Evolutionary conservation across 64 coral and sea anemone genomes (phyloP).

Genomic region (Actinia tenebrosa): DNA sequence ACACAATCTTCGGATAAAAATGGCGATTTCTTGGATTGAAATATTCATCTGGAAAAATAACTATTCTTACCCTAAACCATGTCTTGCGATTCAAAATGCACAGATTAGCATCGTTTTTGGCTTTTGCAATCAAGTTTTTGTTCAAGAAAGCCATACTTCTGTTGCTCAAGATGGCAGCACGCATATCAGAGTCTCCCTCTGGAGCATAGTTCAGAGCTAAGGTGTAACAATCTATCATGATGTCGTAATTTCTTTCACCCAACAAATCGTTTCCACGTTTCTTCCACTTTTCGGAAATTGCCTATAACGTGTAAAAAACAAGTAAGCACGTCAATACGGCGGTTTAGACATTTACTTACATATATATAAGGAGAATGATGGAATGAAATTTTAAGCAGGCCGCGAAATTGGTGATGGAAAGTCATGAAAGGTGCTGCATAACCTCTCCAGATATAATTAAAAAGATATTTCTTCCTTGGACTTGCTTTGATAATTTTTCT

Average conservation of each 20-base stretch:
- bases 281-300: slow-evolving; percentile 44
- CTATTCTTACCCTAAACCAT: slow-evolving; percentile 42
- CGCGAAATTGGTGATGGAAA: too few species aligned
- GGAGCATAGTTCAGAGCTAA: slow-evolving; percentile 50
- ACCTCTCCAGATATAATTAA: too few species aligned
- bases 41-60: too few species aligned
- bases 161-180: slow-evolving; percentile 42
- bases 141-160: slow-evolving; percentile 35
- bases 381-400: too few species aligned
- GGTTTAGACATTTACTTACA: too few species aligned
- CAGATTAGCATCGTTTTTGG: slow-evolving; percentile 35
- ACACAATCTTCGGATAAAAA: too few species aligned
- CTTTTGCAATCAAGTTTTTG: slow-evolving; percentile 8
- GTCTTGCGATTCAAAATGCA: slow-evolving; percentile 25
- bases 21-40: too few species aligned
- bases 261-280: slow-evolving; percentile 48
- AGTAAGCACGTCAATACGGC: too few species aligned
- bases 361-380: too few species aligned
- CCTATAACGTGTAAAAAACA: not conserved
- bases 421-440: too few species aligned
- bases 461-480: too few species aligned
- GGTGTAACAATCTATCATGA: slow-evolving; percentile 47
- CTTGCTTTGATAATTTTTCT: too few species aligned
- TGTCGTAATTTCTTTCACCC: slow-evolving; percentile 9
- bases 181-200: slow-evolving; percentile 20